Evolutionary conservation across 2,113 vertebrate genomes (phyloP).

Genomic region (Anthoscopus minutus): DNA sequence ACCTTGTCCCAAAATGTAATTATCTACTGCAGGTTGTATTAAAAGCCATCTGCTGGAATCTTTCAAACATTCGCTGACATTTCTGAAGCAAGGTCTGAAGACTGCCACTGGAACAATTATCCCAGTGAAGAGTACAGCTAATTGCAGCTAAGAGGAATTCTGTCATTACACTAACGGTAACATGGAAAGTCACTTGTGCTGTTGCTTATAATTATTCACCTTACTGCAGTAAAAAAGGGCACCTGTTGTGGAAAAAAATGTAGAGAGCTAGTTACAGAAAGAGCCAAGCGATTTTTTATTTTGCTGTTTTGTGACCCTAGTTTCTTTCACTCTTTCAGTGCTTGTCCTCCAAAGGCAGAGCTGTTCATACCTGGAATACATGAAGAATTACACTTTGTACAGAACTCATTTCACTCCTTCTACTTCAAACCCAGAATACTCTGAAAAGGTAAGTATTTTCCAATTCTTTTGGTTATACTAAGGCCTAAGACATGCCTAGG

Average conservation of each 20-base stretch:
- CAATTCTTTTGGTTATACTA: background rate
- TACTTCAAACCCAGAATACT: background rate
- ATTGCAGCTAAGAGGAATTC: background rate
- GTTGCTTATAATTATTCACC: background rate
- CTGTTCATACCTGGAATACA: background rate
- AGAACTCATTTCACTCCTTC: background rate
- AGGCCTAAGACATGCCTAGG: background rate
- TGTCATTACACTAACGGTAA: background rate
- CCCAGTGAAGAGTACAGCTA: background rate
- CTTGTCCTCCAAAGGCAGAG: background rate
- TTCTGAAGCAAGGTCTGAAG: background rate
- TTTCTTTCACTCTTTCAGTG: background rate
- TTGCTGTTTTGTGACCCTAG: background rate
- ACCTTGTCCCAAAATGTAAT: background rate
- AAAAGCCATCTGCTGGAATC: background rate
- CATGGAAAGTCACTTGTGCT: background rate
- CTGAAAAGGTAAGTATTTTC: background rate
- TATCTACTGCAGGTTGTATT: background rate
- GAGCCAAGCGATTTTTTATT: background rate
- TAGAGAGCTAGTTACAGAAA: background rate
- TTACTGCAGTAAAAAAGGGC: background rate
- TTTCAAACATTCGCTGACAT: accelerated
- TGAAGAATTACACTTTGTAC: background rate
- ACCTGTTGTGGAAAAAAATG: background rate
- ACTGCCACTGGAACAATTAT: background rate